Base-by-base conservation (phyloP, 2,888 invertebrate species). In the Octodonta nipae region DNA sequence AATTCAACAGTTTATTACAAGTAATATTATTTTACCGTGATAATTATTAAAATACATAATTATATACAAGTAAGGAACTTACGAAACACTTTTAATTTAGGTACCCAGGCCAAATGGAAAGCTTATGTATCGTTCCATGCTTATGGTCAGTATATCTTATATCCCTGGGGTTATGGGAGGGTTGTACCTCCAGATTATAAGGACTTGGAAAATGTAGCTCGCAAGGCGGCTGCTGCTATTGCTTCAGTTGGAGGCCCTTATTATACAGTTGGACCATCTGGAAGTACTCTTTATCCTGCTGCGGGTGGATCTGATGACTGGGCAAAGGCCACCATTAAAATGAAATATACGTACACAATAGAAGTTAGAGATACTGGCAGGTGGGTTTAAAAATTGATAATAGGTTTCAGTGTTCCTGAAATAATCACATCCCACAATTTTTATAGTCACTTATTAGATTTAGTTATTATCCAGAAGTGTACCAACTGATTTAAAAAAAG, bases 281-380 rank as follows among this genome's bases (percentile, higher is more conserved):
- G 80, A 27, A 72, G 70, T n/a, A 72, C 80, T 0, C 64, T 86
- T 2, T 86, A 86, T 56, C 78, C 86, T 1, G 83, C 83, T 2
- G 64, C 81, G 15, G 86, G 86, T 2, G 84, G 84, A 8, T 81
- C 85, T 0, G 85, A 86, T 49, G 91, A 92, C 58, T 92, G 89
- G 86, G 91, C 88, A 5, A 88, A 91, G 60, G 84, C 83, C 1
- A 66, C 71, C 24, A 74, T 77, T 5, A 74, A 73, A 22, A 78
- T 92, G 41, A 88, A 87, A 56, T 92, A 89, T 56, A 64, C 88
- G 2, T 92, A 83, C 62, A 91, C 91, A 1, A 70, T 92, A 34
- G 92, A 93, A 65, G 69, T 92, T 32, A 71, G 86, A 32, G 92
- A 91, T 58, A 78, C 72, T 1, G 89, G 89, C 1, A 68, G 72